These are phyloP conservation scores for Mustela lutreola DNA, from an alignment of 2,113 vertebrate species.

Conservation along the genomic window DNA sequence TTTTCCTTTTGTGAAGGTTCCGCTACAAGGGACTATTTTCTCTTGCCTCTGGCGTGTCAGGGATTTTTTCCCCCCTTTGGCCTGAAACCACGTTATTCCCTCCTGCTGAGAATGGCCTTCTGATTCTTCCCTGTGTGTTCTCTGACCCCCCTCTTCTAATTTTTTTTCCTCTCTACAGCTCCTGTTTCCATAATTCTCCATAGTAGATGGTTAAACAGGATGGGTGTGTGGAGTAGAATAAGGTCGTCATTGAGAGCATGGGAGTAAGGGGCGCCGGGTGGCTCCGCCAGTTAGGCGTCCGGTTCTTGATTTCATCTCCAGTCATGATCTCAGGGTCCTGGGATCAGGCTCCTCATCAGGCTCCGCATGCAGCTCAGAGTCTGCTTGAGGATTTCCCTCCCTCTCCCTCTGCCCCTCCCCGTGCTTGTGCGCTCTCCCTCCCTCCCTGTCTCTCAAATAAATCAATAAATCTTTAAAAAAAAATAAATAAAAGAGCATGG, in stretches of 20 bases:
- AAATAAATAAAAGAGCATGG: not conserved
- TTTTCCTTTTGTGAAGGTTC: not conserved
- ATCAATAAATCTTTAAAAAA: not conserved
- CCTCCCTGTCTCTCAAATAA: not conserved
- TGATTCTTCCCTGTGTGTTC: not conserved
- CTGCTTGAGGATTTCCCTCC: not conserved
- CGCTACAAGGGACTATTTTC: not conserved
- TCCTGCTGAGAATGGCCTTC: not conserved
- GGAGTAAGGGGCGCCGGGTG: not conserved
- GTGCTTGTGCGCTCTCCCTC: not conserved
- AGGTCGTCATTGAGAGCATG: not conserved
- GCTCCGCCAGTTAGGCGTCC: not conserved
- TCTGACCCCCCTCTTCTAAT: fast-evolving
- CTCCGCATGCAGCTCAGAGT: fast-evolving
- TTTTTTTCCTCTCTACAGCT: not conserved
- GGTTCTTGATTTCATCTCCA: not conserved
- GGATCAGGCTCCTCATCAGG: not conserved
- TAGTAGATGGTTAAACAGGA: not conserved
- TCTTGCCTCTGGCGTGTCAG: not conserved
- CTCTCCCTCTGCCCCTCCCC: not conserved
- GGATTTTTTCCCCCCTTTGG: not conserved
- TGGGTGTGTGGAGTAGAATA: not conserved
- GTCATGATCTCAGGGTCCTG: not conserved
- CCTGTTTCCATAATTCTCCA: not conserved
- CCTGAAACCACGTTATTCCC: not conserved